Evolutionary conservation across 1,140 invertebrate species (phyloP), one percentile per base, ranked within the genome.

Genomic region (Colletes gigas): DNA sequence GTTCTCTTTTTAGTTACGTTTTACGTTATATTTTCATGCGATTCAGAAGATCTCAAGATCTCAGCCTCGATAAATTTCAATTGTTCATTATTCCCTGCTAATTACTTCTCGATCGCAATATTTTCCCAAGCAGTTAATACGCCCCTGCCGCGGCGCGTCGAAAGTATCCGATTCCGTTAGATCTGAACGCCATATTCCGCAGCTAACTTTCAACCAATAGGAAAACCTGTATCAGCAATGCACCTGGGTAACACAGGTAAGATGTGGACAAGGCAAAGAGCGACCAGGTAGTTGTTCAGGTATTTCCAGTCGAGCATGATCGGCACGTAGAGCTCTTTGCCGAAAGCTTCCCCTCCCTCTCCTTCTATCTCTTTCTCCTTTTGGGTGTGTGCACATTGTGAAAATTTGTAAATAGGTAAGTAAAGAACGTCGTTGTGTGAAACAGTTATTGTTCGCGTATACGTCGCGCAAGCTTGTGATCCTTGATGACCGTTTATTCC

Each of bases 261-360:
- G 72, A 65, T 59, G 67, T 66, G 65, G 73, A 80, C 57, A 62
- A 63, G 77, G 75, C 59, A 59, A 59, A 63, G 68, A 78, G 74
- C 66, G 55, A 82, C 69, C 80, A 74, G 83, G 80, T 80, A 89
- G 90, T 89, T 85, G 88, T 85, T 87, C 88, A 89, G 87, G 90
- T 88, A 89, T 90, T 89, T 89, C 81, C 90, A 91, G 87, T 91
- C 88, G 90, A 92, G 89, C 88, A 91, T 92, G 91, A 89, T 90
- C 88, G 89, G 88, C 79, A 87, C 89, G 81, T 89, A 85, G 44
- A 47, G 74, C 80, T 88, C 86, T 88, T 81, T 76, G 71, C n/a
- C 75, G 57, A 72, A 78, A 73, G 62, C 17, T 21, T 69, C 39
- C 55, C 54, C 44, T 65, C 39, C 68, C 44, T 67, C 47, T 55